A percentile compares a stretch with the other conserved stretches of the same genome.
phyloP scores from a whole-genome alignment of 2,888 invertebrate species.

The Macaria liturata region DNA sequence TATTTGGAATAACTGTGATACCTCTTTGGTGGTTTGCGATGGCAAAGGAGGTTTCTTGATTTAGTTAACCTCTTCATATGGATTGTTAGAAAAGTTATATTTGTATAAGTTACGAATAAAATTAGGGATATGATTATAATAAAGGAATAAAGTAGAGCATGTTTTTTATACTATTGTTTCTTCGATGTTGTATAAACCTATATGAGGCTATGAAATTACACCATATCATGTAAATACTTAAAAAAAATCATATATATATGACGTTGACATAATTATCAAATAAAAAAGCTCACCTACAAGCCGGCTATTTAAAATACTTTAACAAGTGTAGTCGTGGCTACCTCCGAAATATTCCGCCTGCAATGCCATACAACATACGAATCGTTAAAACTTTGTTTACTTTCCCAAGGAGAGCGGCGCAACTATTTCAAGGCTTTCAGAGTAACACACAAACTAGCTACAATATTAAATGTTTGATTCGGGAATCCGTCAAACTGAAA shows the following conservation, averaged over 20 bases:
- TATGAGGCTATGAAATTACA: no score
- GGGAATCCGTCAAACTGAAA: constrained; percentile 18
- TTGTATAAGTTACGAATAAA: no score
- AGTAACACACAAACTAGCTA: not conserved
- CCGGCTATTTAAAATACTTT: constrained; percentile 13
- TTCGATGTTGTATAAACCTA: no score
- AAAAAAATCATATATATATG: no score
- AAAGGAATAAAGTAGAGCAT: no score
- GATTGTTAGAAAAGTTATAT: no score
- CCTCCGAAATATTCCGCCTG: constrained; percentile 21
- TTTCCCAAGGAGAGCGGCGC: constrained; percentile 32
- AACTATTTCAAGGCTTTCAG: constrained; percentile 35
- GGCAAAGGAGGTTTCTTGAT: no score
- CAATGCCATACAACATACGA: constrained; percentile 22
- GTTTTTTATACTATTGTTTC: no score
- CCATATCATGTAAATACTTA: no score
- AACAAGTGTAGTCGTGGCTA: constrained; percentile 14
- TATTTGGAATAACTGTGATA: constrained; percentile 12
- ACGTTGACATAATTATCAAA: no score
- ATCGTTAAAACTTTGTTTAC: constrained; percentile 37
- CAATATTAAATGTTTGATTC: constrained; percentile 20
- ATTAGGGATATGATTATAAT: no score
- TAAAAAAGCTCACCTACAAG: constrained; percentile 1
- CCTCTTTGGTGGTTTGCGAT: not conserved
- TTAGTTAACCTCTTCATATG: no score